Percentiles rank a stretch among this genome's conserved stretches.
phyloP scores from a whole-genome alignment of 2,888 invertebrate genomes.

The Micoletzkya japonica region DNA sequence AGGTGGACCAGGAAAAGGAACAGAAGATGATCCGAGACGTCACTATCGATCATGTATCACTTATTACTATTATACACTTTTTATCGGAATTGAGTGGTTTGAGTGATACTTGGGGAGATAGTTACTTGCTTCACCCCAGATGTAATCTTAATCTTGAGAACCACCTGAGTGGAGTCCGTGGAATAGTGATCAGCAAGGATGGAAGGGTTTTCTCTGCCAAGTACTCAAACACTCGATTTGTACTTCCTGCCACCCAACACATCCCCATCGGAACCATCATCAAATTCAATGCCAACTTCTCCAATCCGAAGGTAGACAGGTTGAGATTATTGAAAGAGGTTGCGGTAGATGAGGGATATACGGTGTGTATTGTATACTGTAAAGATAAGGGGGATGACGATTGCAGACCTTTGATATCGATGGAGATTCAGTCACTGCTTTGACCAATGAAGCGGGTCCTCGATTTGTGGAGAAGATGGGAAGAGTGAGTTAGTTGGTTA shows the following conservation, averaged over 20 bases:
- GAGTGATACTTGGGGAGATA: no score
- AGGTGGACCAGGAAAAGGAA: slow-evolving; percentile 4
- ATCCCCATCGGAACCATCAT: slow-evolving; percentile 4
- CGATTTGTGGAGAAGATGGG: background rate
- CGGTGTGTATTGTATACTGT: no score
- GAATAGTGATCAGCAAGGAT: slow-evolving; percentile 11
- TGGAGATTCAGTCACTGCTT: background rate
- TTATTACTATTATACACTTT: background rate
- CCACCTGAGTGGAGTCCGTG: slow-evolving; percentile 1
- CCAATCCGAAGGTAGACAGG: background rate
- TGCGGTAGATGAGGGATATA: no score
- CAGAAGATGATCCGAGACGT: background rate
- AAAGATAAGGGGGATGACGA: background rate
- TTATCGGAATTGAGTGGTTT: no score
- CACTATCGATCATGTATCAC: background rate
- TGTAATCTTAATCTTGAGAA: no score
- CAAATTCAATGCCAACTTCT: background rate
- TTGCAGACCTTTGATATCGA: background rate
- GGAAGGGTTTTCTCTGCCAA: slow-evolving; percentile 3
- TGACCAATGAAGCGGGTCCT: background rate
- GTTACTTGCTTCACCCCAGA: no score
- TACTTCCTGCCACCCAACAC: background rate
- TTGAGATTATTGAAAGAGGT: no score
- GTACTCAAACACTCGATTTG: background rate
- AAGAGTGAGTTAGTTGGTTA: background rate